Percentiles rank a stretch among this genome's conserved stretches.
Conservation (phyloP, 2,888 invertebrate genomes). For the Saturnia japonica region DNA sequence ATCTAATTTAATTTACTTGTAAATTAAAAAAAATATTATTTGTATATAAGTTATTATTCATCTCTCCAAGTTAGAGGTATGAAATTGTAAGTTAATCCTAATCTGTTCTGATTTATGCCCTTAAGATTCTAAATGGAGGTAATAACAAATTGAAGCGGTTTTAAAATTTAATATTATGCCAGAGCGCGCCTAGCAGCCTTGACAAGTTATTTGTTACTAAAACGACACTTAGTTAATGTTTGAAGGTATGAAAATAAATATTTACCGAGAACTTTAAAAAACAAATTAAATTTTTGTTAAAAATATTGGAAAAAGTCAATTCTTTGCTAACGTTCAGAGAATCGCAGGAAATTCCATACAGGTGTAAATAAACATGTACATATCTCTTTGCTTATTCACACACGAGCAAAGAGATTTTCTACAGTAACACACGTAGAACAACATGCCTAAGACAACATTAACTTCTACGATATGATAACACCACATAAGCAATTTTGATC, state of each 20-base stretch:
- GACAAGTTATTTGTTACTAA: background rate
- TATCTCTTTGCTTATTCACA: conserved; percentile 34
- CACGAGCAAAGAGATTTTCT: conserved; percentile 28
- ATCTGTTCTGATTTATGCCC: background rate
- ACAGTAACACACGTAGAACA: conserved; percentile 35
- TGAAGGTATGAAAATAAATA: background rate
- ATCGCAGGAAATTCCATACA: conserved; percentile 16
- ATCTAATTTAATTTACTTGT: background rate
- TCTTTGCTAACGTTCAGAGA: background rate
- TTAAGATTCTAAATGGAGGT: background rate
- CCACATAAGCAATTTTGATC: conserved; percentile 27
- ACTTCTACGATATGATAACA: conserved; percentile 28
- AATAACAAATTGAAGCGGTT: background rate
- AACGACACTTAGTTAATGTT: background rate
- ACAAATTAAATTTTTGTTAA: background rate
- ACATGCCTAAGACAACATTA: conserved; percentile 31
- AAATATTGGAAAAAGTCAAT: background rate
- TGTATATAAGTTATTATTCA: background rate
- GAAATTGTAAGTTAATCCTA: background rate
- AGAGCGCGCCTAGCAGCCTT: background rate
- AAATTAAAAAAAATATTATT: background rate
- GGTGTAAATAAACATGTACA: conserved; percentile 27
- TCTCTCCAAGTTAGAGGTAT: background rate
- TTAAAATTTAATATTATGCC: background rate
- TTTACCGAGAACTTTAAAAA: background rate